phyloP scores from a whole-genome alignment of 2,888 invertebrate species.

The Pseudococcus longispinus region DNA sequence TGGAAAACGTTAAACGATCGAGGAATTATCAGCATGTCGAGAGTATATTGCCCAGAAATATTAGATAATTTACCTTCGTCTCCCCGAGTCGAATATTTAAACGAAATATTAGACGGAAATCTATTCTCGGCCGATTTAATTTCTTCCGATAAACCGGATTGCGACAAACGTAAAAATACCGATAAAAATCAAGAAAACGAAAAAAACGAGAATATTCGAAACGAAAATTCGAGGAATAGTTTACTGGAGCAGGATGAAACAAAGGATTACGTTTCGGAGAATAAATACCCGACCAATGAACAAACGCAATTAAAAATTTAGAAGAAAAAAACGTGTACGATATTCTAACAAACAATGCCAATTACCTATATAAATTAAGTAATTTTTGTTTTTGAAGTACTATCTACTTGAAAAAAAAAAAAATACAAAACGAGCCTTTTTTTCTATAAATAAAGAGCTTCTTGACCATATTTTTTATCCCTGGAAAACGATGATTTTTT shows the following conservation, averaged over 20 bases:
- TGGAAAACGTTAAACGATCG: constrained; percentile 76
- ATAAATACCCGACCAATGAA: constrained; percentile 16
- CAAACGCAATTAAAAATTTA: constrained; percentile 1
- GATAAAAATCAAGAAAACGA: constrained; percentile 6
- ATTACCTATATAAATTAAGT: not conserved
- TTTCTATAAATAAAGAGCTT: constrained; percentile 29
- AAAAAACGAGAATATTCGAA: constrained; percentile 16
- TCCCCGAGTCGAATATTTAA: constrained; percentile 43
- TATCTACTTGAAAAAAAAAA: constrained; percentile 3
- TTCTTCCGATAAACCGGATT: not conserved
- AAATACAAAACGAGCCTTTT: not conserved
- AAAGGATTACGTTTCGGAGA: not conserved
- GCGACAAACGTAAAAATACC: not conserved
- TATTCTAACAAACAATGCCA: not conserved
- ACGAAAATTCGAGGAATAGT: constrained; percentile 9
- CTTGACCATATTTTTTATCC: not conserved
- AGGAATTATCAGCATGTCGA: constrained; percentile 59
- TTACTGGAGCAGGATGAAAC: not conserved
- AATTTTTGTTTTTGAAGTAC: not conserved
- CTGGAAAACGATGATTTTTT: not conserved
- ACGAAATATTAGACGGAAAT: constrained; percentile 43
- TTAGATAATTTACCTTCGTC: constrained; percentile 51
- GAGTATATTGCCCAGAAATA: constrained; percentile 51
- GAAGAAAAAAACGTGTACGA: not conserved
- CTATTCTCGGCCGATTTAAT: not conserved